Base-by-base conservation (phyloP, 2,113 vertebrate species). In the Corythornis madagascariensis region DNA sequence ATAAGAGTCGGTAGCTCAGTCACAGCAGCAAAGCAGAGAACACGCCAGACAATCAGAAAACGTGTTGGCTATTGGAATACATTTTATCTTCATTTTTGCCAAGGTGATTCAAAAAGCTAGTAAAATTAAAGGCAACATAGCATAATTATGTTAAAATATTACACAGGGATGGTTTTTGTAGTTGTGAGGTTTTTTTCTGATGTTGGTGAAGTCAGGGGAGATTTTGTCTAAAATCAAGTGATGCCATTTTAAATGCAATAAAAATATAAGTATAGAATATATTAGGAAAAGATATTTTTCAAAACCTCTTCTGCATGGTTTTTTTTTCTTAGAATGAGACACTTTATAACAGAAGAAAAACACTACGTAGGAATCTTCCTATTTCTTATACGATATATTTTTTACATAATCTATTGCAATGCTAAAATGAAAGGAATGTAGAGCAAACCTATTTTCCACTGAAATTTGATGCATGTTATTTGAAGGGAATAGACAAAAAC, bases 401-500 rank as follows among this genome's bases (percentile, higher is more conserved):
- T 90, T 88, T 45, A 71, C 59, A 83, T 80, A 72, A 88, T 93
- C 70, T 84, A 75, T 53, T 86, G 70, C 52, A 84, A 9, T 63
- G 13, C 57, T 81, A 69, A 83, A 93, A 60, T 43, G 77, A 78
- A 75, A 81, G 28, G 11, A 61, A 84, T 28, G 28, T 40, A 92
- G 25, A 90, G 66, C 45, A 84, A 82, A 66, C 7, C 43, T 61
- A n/a, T 38, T 92, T 96, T 89, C 35, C 9, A 52, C 57, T 86
- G 74, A 69, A 53, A 90, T 78, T 64, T 72, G 10, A 63, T 84
- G 24, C 53, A 33, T 31, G 26, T 22, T 75, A 56, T 40, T 88
- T 79, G 17, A 86, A 76, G 28, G 59, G 24, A 78, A 15, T 28
- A 83, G 12, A 64, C 66, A 25, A 91, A 81, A 74, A 64, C 22